Evolutionary conservation across 2,888 invertebrate genomes (phyloP).

Genomic region (Meiosimyza platycephala): DNA sequence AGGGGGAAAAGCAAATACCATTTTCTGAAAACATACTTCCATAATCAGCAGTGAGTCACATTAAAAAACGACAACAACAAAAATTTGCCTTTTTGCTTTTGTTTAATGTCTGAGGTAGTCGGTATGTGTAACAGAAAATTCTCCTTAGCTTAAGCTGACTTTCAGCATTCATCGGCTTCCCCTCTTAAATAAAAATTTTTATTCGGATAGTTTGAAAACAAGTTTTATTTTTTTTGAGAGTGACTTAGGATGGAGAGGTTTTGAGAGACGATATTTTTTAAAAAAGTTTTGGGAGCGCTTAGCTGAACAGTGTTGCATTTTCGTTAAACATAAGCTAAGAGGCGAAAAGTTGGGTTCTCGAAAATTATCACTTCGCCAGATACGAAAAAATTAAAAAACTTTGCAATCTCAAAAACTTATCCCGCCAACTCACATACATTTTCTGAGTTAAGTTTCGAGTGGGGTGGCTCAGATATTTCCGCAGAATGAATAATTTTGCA

Average conservation of each 20-base stretch:
- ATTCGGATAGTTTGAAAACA: not conserved
- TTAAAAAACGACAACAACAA: conserved; percentile 31
- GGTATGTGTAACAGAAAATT: conserved; percentile 37
- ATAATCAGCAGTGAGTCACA: conserved; percentile 44
- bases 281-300: not conserved
- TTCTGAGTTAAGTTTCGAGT: too few species aligned
- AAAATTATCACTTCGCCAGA: too few species aligned
- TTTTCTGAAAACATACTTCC: conserved; percentile 38
- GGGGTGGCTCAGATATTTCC: too few species aligned
- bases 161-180: conserved; percentile 35
- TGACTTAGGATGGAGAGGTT: conserved; percentile 3
- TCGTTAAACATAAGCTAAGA: too few species aligned
- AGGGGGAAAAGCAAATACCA: conserved; percentile 28
- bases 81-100: not conserved
- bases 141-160: conserved; percentile 27
- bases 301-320: conserved; percentile 7
- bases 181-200: conserved; percentile 30
- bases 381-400: too few species aligned
- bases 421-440: too few species aligned
- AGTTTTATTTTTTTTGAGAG: conserved; percentile 18
- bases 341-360: too few species aligned
- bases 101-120: not conserved
- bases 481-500: too few species aligned
- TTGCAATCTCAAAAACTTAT: too few species aligned
- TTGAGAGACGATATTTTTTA: not conserved